Base-by-base conservation (phyloP, 2,888 invertebrate species). In the Ophion obscuratus region DNA sequence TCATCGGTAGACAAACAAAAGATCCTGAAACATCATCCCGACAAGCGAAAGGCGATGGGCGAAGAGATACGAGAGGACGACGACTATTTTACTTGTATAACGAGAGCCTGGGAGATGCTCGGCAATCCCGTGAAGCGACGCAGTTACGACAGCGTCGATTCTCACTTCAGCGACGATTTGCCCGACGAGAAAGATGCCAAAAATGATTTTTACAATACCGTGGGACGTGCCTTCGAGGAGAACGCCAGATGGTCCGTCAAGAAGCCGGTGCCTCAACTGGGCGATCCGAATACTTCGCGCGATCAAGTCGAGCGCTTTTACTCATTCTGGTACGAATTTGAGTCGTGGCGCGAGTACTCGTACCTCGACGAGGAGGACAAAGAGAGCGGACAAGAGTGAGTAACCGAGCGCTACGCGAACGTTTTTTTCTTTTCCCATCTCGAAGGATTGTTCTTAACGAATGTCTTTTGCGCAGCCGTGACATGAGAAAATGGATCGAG, bases 321-420 rank as follows among this genome's bases (percentile, higher is more conserved):
- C 94, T 97, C 97, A 20, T 99, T 99, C 94, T 99, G 99, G 99
- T 99, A 98, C 94, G 97, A 98, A 91, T 99, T 99, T 94, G 98
- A 99, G 89, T 99, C 99, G 0, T 99, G 99, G 99, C 96, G 99
- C 87, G 99, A 99, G 94, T 99, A 97, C 94, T 99, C 99, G 2
- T 99, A 99, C 94, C 95, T 99, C 89, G 99, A 99, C 93, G 99
- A 99, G 94, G 99, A 99, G 93, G 99, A 99, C 92, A 99, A 99
- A 93, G 99, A 99, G 92, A 98, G 98, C 92, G 99, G 99, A 1
- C 98, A 99, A 93, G 99, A 98, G 94, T 94, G 85, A 92, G 93
- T 91, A 77, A 17, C 17, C 31, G 53, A 20, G 20, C 5, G 24
- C 11, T 57, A 27, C 27, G 47, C 64, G 36, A 14, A 31, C 40